phyloP scores from a whole-genome alignment of 2,797 vertebrate species.

The Poeciliopsis gracilis region DNA sequence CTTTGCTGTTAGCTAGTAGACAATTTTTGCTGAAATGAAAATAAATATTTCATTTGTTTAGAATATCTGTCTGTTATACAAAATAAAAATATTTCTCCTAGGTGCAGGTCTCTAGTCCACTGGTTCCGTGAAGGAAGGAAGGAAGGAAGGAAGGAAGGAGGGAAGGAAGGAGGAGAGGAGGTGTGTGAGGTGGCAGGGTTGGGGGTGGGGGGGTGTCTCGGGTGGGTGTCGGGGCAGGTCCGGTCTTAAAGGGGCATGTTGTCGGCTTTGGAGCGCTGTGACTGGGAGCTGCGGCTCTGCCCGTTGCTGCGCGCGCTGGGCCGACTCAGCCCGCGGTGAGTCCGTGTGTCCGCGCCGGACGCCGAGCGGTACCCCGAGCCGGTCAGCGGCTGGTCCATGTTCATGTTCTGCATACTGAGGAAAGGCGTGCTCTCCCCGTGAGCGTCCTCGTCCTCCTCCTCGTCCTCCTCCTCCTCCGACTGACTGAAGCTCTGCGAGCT shows the following conservation, averaged over 20 bases:
- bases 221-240: conserved; percentile 28
- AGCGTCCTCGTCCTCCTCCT: conserved; percentile 84
- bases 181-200: conserved; percentile 52
- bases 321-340: conserved; percentile 88
- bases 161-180: conserved; percentile 37
- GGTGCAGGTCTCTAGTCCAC: conserved; percentile 87
- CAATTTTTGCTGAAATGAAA: conserved; percentile 99
- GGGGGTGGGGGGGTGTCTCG: conserved; percentile 29
- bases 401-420: conserved; percentile 93
- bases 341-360: conserved; percentile 88
- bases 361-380: conserved; percentile 82
- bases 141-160: conserved; percentile 30
- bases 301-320: conserved; percentile 83
- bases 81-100: conserved; percentile 99
- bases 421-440: conserved; percentile 96
- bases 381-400: conserved; percentile 83
- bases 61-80: conserved; percentile 99
- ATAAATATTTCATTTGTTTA: conserved; percentile 99
- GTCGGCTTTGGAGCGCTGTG: conserved; percentile 85
- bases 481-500: conserved; percentile 93
- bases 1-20: conserved; percentile 99
- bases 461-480: conserved; percentile 89
- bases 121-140: conserved; percentile 68
- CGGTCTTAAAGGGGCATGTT: conserved; percentile 90
- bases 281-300: conserved; percentile 85